Conservation (phyloP, 2,113 vertebrate genomes). For the Morone saxatilis region DNA sequence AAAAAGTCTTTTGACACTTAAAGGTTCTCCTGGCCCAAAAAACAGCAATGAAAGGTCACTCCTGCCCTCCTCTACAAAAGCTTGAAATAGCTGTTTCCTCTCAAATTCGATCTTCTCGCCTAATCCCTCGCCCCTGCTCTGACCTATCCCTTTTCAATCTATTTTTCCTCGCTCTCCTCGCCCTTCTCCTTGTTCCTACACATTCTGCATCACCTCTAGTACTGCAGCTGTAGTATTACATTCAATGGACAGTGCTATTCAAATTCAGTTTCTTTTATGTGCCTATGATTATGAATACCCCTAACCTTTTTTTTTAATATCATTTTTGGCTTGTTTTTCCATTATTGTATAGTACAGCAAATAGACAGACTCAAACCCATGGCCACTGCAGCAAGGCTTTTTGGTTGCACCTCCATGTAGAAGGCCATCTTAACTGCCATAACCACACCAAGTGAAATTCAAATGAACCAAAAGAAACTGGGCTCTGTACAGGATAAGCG, state of each 20-base stretch:
- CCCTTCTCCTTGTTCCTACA: not conserved
- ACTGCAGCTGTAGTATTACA: not conserved
- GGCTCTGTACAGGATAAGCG: not conserved
- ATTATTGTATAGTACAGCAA: too few species aligned
- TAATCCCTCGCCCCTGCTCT: constrained; percentile 2
- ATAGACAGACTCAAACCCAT: too few species aligned
- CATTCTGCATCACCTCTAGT: not conserved
- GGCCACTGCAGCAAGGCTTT: not conserved
- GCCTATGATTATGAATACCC: too few species aligned
- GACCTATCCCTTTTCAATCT: constrained; percentile 9
- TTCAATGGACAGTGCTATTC: not conserved
- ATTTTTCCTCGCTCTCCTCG: not conserved
- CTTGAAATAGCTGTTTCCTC: constrained; percentile 25
- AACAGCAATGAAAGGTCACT: constrained; percentile 7
- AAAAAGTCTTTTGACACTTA: not conserved
- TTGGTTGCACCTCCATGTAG: not conserved
- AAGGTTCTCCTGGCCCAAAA: not conserved
- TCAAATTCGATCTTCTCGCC: not conserved
- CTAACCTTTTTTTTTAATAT: too few species aligned
- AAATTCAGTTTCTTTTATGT: not conserved
- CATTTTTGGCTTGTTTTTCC: too few species aligned
- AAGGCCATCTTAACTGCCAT: not conserved
- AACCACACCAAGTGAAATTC: not conserved
- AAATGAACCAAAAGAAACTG: not conserved
- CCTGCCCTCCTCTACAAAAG: constrained; percentile 17